Base-by-base conservation (phyloP, 2,888 invertebrate genomes). In the Pristionchus fissidentatus region DNA sequence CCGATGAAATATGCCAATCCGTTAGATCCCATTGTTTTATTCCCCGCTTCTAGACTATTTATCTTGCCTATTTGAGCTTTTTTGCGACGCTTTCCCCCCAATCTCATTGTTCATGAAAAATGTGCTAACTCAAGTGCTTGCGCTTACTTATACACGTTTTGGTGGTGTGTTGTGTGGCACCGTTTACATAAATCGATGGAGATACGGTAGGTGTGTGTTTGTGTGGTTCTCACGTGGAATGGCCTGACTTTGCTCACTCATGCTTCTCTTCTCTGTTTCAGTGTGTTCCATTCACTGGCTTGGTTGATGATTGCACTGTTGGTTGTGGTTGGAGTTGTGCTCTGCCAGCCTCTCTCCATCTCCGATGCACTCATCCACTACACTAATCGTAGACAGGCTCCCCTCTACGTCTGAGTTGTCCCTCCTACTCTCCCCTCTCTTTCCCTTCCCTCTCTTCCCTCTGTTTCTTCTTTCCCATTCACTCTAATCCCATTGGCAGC, bases 21-120 rank as follows among this genome's bases (percentile, higher is more conserved):
- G 32, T 10, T 35, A 8, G n/a, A 57, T 22, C 35, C 13, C 60
- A 29, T 10, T 29, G 15, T 62, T 29, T 62, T n/a, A 15, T 62
- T n/a, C n/a, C n/a, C n/a, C n/a, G n/a, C n/a, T n/a, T n/a, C n/a
- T n/a, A n/a, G n/a, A n/a, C 32, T 62, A 35, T 32, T 5, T 32
- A 4, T 62, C 60, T 62, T 62, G 43, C 70, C 43, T n/a, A 19
- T 70, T 32, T n/a, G 10, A 19, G 43, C 43, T 70, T 70, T n/a
- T 41, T 41, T 70, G n/a, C 60, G 35, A 62, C 10, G 60, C 60
- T 29, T 29, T 29, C 60, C n/a, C n/a, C n/a, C n/a, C 60, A 32
- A 62, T 62, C 60, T 62, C 60, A 62, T 62, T 62, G 29, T 62
- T 62, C 26, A 10, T 62, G 8, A 10, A 62, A 62, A 62, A n/a